A percentile compares a stretch with the other conserved stretches of the same genome.
Evolutionary conservation across 2,113 vertebrate species (phyloP).

Genomic region (Notothenia coriiceps): DNA sequence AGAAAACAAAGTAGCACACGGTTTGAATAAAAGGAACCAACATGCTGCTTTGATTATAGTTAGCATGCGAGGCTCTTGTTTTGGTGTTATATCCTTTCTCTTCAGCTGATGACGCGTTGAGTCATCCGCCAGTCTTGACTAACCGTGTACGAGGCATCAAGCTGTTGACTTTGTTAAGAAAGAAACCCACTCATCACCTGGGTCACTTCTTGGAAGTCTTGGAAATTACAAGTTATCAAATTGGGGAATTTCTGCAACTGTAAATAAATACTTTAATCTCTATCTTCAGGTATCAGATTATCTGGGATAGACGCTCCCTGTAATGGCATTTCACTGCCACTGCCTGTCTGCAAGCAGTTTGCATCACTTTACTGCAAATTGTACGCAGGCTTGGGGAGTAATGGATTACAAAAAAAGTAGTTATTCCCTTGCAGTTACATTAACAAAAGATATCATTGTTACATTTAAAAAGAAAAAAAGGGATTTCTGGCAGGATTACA

Average conservation of each 20-base stretch:
- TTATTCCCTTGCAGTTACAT: too few relatives aligned
- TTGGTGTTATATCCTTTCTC: slow-evolving; percentile 50
- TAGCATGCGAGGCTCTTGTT: slow-evolving; percentile 77
- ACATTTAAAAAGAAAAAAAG: too few relatives aligned
- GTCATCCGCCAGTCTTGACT: slow-evolving; percentile 62
- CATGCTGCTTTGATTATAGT: slow-evolving; percentile 78
- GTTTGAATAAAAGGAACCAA: slow-evolving; percentile 60
- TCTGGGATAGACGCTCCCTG: background rate
- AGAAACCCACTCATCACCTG: slow-evolving; percentile 57
- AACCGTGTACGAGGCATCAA: slow-evolving; percentile 49
- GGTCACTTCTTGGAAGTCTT: background rate
- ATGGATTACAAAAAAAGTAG: too few relatives aligned
- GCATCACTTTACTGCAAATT: slow-evolving; percentile 3
- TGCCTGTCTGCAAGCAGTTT: slow-evolving; percentile 22
- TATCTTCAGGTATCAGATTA: background rate
- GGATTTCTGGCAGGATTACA: too few relatives aligned
- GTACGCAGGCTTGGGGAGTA: background rate
- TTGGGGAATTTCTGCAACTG: background rate
- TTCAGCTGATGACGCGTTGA: slow-evolving; percentile 51
- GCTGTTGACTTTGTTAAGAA: slow-evolving; percentile 63
- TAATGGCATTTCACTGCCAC: background rate
- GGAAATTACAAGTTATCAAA: slow-evolving; percentile 26
- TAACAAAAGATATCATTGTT: too few relatives aligned
- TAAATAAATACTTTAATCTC: slow-evolving; percentile 16
- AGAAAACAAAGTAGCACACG: slow-evolving; percentile 69